A percentile compares a stretch with the other conserved stretches of the same genome.
These are phyloP conservation scores for Myrmecophaga tridactyla DNA, from an alignment of 2,113 vertebrate genomes.

Conservation along the genomic window DNA sequence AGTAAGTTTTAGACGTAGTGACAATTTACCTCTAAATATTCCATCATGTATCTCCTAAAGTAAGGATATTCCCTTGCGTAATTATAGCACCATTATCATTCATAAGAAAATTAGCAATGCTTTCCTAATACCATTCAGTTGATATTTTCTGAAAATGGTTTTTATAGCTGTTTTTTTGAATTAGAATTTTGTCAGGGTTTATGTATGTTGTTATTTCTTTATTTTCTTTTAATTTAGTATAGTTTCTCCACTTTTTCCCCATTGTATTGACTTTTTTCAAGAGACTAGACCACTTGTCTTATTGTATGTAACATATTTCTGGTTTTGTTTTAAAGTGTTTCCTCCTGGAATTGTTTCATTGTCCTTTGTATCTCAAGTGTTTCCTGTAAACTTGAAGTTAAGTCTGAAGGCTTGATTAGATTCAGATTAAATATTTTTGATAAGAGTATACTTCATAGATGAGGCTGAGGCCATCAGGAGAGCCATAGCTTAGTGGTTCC, in stretches of 20 bases:
- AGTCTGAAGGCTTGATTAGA: not conserved
- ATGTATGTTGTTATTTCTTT: not conserved
- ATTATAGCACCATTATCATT: not conserved
- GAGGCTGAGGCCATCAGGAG: not conserved
- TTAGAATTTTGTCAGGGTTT: not conserved
- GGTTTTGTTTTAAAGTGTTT: not conserved
- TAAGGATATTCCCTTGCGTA: not conserved
- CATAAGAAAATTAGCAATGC: not conserved
- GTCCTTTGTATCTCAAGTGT: not conserved
- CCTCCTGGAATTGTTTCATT: not conserved
- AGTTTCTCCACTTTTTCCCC: not conserved
- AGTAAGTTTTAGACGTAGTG: not conserved
- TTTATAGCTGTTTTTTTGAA: not conserved
- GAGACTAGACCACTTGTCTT: not conserved
- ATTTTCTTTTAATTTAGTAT: conserved; percentile 13
- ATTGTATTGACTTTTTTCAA: not conserved
- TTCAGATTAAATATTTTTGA: not conserved
- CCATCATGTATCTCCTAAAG: not conserved
- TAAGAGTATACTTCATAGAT: not conserved
- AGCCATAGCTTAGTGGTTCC: not conserved
- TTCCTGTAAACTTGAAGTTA: not conserved
- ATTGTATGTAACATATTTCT: not conserved
- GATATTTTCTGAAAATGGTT: not conserved
- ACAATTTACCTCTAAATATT: not conserved
- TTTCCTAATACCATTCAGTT: not conserved